A percentile compares a stretch with the other conserved stretches of the same genome.
phyloP scores from a whole-genome alignment of 1,140 invertebrate species.

The Cataglyphis hispanica region DNA sequence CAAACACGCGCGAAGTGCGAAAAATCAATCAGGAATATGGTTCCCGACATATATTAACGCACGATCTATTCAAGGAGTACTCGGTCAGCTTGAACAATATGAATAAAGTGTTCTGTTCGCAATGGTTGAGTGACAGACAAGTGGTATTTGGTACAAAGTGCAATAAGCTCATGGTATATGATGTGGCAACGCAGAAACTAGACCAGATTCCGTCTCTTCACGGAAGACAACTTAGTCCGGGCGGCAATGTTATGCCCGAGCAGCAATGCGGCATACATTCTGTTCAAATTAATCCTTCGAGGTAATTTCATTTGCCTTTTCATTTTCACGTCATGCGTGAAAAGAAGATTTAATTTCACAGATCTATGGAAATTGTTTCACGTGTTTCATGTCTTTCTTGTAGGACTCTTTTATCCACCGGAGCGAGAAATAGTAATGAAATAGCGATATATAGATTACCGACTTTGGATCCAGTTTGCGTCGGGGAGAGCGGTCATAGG shows the following conservation, averaged over 20 bases:
- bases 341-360: background rate
- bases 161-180: constrained; percentile 93
- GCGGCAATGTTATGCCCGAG: constrained; percentile 87
- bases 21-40: constrained; percentile 92
- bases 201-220: constrained; percentile 95
- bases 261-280: constrained; percentile 96
- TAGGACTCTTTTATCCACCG: constrained; percentile 95
- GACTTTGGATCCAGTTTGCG: constrained; percentile 96
- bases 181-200: constrained; percentile 86
- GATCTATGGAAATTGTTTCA: background rate
- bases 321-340: too few species aligned
- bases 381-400: constrained; percentile 48
- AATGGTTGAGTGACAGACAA: constrained; percentile 97
- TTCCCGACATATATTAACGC: constrained; percentile 94
- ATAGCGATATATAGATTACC: constrained; percentile 97
- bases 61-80: constrained; percentile 95
- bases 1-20: constrained; percentile 90
- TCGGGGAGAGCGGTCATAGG: constrained; percentile 96
- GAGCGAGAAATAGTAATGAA: constrained; percentile 96
- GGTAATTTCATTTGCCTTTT: constrained; percentile 69
- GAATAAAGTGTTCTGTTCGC: constrained; percentile 98
- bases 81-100: constrained; percentile 93
- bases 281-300: constrained; percentile 97
- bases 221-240: constrained; percentile 87
- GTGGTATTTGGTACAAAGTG: constrained; percentile 98